Percentiles rank a stretch among this genome's conserved stretches.
phyloP scores from a whole-genome alignment of 92 coral and sea anemone species.

The Paragorgia papillata region DNA sequence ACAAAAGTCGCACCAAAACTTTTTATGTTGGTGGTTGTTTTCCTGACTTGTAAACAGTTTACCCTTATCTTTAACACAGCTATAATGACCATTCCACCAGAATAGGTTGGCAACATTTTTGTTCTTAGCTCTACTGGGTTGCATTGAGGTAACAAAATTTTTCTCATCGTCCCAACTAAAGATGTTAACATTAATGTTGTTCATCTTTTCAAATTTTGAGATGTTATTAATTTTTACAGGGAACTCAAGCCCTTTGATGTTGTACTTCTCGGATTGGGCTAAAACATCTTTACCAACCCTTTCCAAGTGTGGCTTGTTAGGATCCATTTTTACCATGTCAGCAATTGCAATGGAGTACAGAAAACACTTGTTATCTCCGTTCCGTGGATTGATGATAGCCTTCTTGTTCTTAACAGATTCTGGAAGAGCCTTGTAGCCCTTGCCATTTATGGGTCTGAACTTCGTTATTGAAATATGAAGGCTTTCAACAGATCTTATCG shows the following conservation, averaged over 20 bases:
- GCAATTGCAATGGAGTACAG: background rate
- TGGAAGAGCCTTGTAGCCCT: too few species aligned
- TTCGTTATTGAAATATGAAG: too few species aligned
- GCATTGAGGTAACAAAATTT: background rate
- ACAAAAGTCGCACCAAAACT: background rate
- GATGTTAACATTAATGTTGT: background rate
- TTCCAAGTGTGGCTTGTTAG: background rate
- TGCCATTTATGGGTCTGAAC: too few species aligned
- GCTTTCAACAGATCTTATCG: too few species aligned
- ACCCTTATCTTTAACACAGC: background rate
- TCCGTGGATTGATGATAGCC: conserved; percentile 1
- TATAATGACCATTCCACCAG: background rate
- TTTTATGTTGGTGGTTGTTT: background rate
- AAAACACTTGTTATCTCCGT: conserved; percentile 11
- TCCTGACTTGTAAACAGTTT: background rate
- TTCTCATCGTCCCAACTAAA: background rate
- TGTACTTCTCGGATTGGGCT: too few species aligned
- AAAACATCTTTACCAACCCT: background rate
- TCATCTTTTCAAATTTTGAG: background rate
- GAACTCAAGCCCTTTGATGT: too few species aligned
- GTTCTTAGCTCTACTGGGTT: background rate
- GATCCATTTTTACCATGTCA: background rate
- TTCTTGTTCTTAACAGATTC: background rate
- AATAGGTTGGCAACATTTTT: background rate
- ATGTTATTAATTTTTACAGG: too few species aligned